These are phyloP conservation scores for Drosophila mojavensis DNA, from an alignment of 1,140 invertebrate genomes.

Conservation along the genomic window DNA sequence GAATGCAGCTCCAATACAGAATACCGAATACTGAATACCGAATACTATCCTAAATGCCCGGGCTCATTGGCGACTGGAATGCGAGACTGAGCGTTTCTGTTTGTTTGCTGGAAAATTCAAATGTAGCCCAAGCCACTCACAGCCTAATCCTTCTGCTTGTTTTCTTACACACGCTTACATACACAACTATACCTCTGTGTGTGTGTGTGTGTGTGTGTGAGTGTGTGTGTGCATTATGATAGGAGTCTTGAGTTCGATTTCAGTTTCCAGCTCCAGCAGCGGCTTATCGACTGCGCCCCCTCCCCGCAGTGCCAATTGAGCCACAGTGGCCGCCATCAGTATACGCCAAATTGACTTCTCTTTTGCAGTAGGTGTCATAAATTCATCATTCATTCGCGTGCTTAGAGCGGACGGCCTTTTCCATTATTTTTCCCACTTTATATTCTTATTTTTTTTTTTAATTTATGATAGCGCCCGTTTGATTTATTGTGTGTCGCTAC, in stretches of 20 bases:
- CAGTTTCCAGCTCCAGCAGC: constrained; percentile 11
- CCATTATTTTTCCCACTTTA: constrained; percentile 1
- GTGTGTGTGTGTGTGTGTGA: constrained; percentile 20
- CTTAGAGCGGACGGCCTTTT: constrained; percentile 32
- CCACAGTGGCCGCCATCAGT: constrained; percentile 45
- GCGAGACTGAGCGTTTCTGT: constrained; percentile 43
- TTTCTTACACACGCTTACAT: constrained; percentile 63
- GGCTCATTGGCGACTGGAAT: constrained; percentile 67
- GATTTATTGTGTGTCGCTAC: constrained; percentile 59
- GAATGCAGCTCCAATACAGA: constrained; percentile 1
- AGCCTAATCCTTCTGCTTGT: constrained; percentile 74
- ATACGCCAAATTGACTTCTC: constrained; percentile 58
- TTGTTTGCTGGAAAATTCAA: constrained; percentile 75
- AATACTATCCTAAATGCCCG: constrained; percentile 26
- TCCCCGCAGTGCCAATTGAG: constrained; percentile 50
- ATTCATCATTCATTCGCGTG: constrained; percentile 72
- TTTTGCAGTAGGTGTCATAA: constrained; percentile 68
- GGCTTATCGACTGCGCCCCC: constrained; percentile 1
- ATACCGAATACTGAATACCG: background rate
- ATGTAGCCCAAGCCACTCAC: constrained; percentile 67
- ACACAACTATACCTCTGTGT: background rate
- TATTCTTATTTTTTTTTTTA: background rate
- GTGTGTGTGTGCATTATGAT: constrained; percentile 59
- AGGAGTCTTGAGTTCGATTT: constrained; percentile 45
- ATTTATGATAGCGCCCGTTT: constrained; percentile 55